phyloP scores from a whole-genome alignment of 1,140 invertebrate genomes.

The Habropoda laboriosa region DNA sequence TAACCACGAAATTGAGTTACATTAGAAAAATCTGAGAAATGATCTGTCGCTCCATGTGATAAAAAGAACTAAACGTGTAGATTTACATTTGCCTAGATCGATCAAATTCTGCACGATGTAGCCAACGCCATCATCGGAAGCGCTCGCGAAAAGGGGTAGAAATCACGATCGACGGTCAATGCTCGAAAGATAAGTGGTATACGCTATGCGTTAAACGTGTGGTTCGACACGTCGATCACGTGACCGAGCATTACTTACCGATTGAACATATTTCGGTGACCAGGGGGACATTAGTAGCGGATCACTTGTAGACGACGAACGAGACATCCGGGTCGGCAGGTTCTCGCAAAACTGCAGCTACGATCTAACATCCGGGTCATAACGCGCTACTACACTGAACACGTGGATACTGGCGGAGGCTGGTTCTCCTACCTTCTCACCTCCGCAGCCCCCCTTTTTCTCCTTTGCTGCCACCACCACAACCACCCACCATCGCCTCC shows the following conservation, averaged over 20 bases:
- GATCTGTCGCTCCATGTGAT: background rate
- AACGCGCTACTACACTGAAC: slow-evolving; percentile 82
- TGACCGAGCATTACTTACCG: slow-evolving; percentile 75
- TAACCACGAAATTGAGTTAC: too few relatives aligned
- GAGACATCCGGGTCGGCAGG: slow-evolving; percentile 81
- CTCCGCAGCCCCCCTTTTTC: slow-evolving; percentile 61
- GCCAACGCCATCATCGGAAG: background rate
- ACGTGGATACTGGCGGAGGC: slow-evolving; percentile 81
- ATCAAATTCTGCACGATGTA: background rate
- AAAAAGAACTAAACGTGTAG: too few relatives aligned
- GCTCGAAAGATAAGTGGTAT: slow-evolving; percentile 83
- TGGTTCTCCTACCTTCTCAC: slow-evolving; percentile 74
- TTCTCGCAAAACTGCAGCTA: slow-evolving; percentile 81
- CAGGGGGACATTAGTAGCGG: slow-evolving; percentile 80
- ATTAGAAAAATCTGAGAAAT: too few relatives aligned
- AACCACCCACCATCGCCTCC: slow-evolving; percentile 39
- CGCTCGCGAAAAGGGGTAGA: slow-evolving; percentile 37
- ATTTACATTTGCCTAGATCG: background rate
- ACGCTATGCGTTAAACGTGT: slow-evolving; percentile 56
- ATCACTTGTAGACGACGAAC: slow-evolving; percentile 75
- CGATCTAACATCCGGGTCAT: slow-evolving; percentile 83
- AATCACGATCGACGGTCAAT: slow-evolving; percentile 16
- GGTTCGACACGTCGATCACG: background rate
- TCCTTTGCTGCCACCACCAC: slow-evolving; percentile 51
- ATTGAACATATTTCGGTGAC: slow-evolving; percentile 82